A percentile compares a stretch with the other conserved stretches of the same genome.
Conservation (phyloP, 1,140 invertebrate species). For the Papilio polyxenes region DNA sequence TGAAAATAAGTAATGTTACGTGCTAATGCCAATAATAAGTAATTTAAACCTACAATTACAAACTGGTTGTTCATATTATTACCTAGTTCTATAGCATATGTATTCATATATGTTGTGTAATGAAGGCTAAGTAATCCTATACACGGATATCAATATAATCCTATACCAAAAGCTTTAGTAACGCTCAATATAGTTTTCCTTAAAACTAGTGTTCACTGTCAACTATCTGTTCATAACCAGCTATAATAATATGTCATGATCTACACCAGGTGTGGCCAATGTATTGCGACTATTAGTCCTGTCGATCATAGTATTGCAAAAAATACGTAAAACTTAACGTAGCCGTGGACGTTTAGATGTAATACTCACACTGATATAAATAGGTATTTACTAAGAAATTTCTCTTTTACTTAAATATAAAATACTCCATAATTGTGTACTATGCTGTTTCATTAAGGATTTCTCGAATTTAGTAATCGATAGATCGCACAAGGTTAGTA, state of each 20-base stretch:
- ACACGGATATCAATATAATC: not conserved
- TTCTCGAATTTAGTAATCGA: no score
- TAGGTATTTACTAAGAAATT: no score
- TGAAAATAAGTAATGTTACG: conserved; percentile 17
- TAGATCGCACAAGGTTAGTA: no score
- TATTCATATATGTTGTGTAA: not conserved
- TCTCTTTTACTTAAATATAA: no score
- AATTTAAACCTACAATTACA: not conserved
- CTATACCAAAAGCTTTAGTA: not conserved
- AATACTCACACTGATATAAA: no score
- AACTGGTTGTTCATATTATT: conserved; percentile 13
- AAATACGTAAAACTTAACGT: no score
- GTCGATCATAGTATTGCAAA: no score
- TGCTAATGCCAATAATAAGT: not conserved
- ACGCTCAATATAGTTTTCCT: not conserved
- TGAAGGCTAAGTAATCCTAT: conserved; percentile 14
- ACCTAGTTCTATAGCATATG: conserved; percentile 10
- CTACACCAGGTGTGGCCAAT: no score
- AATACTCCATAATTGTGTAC: no score
- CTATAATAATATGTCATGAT: not conserved
- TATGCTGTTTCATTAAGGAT: no score
- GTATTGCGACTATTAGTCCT: no score
- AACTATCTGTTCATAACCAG: not conserved
- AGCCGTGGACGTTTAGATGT: no score
- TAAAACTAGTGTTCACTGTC: not conserved